phyloP scores from a whole-genome alignment of 30 jellyfish, hydroid and myxozoan genomes.

The Turritopsis rubra region DNA sequence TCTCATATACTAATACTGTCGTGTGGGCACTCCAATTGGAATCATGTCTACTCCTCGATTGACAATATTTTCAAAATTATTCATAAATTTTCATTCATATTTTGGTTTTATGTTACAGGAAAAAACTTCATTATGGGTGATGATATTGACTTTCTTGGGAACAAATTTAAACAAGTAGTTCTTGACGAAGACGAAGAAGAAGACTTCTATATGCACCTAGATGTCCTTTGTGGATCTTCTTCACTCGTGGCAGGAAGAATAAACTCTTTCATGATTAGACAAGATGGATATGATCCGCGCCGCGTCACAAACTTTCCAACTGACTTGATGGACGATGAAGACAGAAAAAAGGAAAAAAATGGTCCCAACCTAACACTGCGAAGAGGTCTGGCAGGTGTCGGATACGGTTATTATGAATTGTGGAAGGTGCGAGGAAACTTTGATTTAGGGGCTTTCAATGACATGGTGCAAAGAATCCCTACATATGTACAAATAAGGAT shows the following conservation, averaged over 20 bases:
- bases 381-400: conserved; percentile 19
- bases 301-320: conserved; percentile 37
- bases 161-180: not conserved
- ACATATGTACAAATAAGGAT: conserved; percentile 8
- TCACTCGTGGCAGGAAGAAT: conserved; percentile 12
- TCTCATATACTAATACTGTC: too few species aligned
- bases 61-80: too few species aligned
- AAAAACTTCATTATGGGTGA: not conserved
- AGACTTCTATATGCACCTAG: conserved; percentile 31
- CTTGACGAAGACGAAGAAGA: not conserved
- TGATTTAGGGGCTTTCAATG: not conserved
- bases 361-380: conserved; percentile 19
- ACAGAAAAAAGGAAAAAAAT: conserved; percentile 13
- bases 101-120: too few species aligned
- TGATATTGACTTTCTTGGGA: not conserved
- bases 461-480: conserved; percentile 23
- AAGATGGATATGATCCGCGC: conserved; percentile 40
- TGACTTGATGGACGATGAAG: conserved; percentile 29
- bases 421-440: conserved; percentile 37
- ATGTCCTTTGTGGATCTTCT: conserved; percentile 8
- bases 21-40: too few species aligned
- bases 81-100: too few species aligned
- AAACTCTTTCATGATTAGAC: conserved; percentile 20
- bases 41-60: too few species aligned
- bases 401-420: too few species aligned